Percentiles rank a stretch among this genome's conserved stretches.
Conservation (phyloP, 1,140 invertebrate species). For the Mya arenaria region DNA sequence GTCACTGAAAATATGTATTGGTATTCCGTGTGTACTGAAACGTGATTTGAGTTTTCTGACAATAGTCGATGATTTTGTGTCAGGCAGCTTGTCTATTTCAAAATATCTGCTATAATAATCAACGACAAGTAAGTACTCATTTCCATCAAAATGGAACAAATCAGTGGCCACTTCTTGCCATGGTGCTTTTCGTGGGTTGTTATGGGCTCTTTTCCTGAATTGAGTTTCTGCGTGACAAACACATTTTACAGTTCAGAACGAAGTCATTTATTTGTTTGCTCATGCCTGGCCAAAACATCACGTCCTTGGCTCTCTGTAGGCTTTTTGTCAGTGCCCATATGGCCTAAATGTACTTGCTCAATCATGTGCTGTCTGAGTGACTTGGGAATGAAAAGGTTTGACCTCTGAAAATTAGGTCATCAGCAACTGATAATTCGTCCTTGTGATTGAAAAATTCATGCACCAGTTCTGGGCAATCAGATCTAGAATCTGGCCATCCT, state of each 20-base stretch:
- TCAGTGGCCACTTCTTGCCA: slow-evolving; percentile 60
- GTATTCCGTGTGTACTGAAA: slow-evolving; percentile 55
- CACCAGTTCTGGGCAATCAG: slow-evolving; percentile 14
- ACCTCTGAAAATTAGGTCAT: slow-evolving; percentile 56
- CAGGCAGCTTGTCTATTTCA: slow-evolving; percentile 50
- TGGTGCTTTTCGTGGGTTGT: slow-evolving; percentile 53
- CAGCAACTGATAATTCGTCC: slow-evolving; percentile 51
- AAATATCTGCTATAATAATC: slow-evolving; percentile 62
- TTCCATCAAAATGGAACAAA: slow-evolving; percentile 54
- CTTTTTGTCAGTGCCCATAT: slow-evolving; percentile 59
- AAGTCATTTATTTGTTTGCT: slow-evolving; percentile 61
- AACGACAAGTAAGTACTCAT: slow-evolving; percentile 53
- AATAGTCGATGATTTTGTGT: slow-evolving; percentile 18
- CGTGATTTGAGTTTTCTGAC: slow-evolving; percentile 50
- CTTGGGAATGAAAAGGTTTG: slow-evolving; percentile 52
- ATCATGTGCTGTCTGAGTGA: slow-evolving; percentile 42
- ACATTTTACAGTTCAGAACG: slow-evolving; percentile 49
- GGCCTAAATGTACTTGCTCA: slow-evolving; percentile 51
- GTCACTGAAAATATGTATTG: slow-evolving; percentile 53
- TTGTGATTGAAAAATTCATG: slow-evolving; percentile 45
- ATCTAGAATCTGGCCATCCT: slow-evolving; percentile 47
- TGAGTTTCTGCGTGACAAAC: slow-evolving; percentile 23
- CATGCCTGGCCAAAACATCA: slow-evolving; percentile 60
- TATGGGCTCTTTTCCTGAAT: slow-evolving; percentile 55
- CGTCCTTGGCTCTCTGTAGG: slow-evolving; percentile 43